Evolutionary conservation across 2,888 invertebrate species (phyloP).

Genomic region (Dryobotodes eremita): DNA sequence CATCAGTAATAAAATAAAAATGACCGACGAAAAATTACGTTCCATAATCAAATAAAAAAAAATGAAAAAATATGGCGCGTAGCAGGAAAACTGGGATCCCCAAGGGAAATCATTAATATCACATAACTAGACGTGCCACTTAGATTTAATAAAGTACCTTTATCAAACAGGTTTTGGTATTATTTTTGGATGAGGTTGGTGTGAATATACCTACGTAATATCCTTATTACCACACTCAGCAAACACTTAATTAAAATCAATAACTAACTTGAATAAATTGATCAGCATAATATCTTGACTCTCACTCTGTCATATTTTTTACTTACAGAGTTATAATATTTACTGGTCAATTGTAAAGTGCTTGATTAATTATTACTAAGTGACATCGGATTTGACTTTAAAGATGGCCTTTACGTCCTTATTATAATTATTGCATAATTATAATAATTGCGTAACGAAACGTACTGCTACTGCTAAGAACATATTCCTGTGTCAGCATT

Average conservation of each 20-base stretch:
- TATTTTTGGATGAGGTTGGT: not conserved
- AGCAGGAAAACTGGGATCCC: slow-evolving; percentile 22
- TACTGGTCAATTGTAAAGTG: not conserved
- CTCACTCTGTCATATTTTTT: not conserved
- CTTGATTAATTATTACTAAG: too few species aligned
- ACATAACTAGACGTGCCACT: slow-evolving; percentile 20
- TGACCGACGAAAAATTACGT: slow-evolving; percentile 13
- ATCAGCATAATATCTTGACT: not conserved
- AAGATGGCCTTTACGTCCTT: not conserved
- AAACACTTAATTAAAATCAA: not conserved
- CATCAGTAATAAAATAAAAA: slow-evolving; percentile 25
- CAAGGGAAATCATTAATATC: slow-evolving; percentile 43
- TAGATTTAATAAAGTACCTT: slow-evolving; percentile 39
- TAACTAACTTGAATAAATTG: not conserved
- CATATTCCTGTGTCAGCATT: slow-evolving; percentile 10
- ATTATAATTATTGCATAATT: not conserved
- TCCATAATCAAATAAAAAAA: slow-evolving; percentile 34
- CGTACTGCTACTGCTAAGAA: not conserved
- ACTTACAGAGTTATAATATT: not conserved
- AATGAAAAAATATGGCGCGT: slow-evolving; percentile 27
- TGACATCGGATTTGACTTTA: not conserved
- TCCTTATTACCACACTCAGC: too few species aligned
- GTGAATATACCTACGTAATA: not conserved
- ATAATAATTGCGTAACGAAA: not conserved
- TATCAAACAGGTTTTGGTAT: slow-evolving; percentile 14